phyloP scores from a whole-genome alignment of 2,797 vertebrate genomes.

The Sebastes itinus region DNA sequence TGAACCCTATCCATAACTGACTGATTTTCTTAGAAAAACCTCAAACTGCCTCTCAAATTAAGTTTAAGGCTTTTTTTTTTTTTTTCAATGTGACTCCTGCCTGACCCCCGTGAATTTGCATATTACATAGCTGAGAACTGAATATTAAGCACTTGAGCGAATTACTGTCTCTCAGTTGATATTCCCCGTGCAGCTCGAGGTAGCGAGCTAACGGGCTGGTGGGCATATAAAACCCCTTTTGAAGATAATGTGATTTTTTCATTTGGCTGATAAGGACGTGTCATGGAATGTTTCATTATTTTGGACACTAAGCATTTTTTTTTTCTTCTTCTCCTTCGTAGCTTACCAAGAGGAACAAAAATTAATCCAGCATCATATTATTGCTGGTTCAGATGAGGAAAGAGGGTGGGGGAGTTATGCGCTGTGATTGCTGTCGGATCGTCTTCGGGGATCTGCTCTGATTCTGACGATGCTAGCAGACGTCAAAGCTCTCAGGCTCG shows the following conservation, averaged over 20 bases:
- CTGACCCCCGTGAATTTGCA: conserved; percentile 83
- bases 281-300: conserved; percentile 83
- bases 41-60: conserved; percentile 75
- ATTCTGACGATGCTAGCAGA: conserved; percentile 77
- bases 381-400: conserved; percentile 72
- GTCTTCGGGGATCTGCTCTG: conserved; percentile 79
- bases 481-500: conserved; percentile 66
- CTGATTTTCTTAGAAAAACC: conserved; percentile 72
- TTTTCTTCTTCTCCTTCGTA: conserved; percentile 42
- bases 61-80: conserved; percentile 74
- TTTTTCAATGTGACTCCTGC: conserved; percentile 77
- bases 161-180: conserved; percentile 79
- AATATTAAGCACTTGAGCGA: conserved; percentile 82
- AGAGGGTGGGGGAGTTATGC: conserved; percentile 57
- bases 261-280: conserved; percentile 82
- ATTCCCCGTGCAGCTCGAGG: conserved; percentile 77
- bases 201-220: conserved; percentile 69
- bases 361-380: conserved; percentile 78
- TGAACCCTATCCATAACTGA: conserved; percentile 73
- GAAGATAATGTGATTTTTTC: conserved; percentile 85
- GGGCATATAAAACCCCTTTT: conserved; percentile 79
- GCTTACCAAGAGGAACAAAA: conserved; percentile 75
- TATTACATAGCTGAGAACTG: conserved; percentile 82
- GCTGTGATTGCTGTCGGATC: conserved; percentile 75
- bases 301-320: conserved; percentile 81